Base-by-base conservation (phyloP, 2,797 vertebrate species). In the Salmo trutta region DNA sequence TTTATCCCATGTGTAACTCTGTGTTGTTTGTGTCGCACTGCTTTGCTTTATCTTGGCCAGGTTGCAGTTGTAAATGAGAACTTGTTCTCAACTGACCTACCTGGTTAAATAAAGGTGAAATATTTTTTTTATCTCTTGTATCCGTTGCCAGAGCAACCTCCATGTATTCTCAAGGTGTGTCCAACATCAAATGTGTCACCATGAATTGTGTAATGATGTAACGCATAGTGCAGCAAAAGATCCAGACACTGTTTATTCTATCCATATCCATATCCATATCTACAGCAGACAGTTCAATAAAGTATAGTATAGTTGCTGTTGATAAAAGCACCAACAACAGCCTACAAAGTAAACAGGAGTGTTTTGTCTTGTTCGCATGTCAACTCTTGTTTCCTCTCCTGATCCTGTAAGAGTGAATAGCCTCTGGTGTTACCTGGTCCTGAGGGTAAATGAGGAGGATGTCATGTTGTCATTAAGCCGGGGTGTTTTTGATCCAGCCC, bases 71-170 rank as follows among this genome's bases (percentile, higher is more conserved):
- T 36, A 36, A 36, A 36, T 7, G 33, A 36, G 33, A 36, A 36
- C 33, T 36, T 36, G 33, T 36, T 36, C 33, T 36, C 33, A 36
- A 36, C 33, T 36, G 1, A 6, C 33, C 33, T 36, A 36, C 6
- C 33, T 36, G 33, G 33, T 36, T 36, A 36, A 36, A 36, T 36
- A 7, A 36, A 36, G 6, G 36, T 36, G 6, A 7, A 36, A 36
- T 36, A 36, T 1, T 36, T 0, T 7, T 7, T 47, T 73, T 74
- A 3, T 74, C 29, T 6, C 54, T 64, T 7, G n/a, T 27, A 74
- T 24, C n/a, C 27, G 59, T 64, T 74, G 33, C 56, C 73, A 27
- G 19, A 73, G 66, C 8, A 77, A 72, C 70, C 19, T 27, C 27
- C 2, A 65, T 47, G 5, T 24, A 15, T 73, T 62, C 62, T 53